A percentile compares a stretch with the other conserved stretches of the same genome.
Evolutionary conservation across 2,888 invertebrate species (phyloP).

Genomic region (Trachelus stipa): DNA sequence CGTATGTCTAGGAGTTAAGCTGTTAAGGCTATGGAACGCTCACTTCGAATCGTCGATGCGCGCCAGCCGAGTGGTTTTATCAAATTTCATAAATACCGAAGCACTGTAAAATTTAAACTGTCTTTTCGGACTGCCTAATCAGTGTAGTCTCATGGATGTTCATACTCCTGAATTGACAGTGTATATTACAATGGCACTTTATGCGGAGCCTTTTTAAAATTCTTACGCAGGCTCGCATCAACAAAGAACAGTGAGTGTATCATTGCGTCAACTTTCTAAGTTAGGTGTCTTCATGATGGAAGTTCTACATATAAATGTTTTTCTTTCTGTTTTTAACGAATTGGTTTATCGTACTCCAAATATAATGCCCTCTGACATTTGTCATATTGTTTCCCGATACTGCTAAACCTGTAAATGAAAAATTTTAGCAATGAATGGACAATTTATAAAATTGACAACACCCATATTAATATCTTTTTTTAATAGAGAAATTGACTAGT

Average conservation of each 20-base stretch:
- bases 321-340: constrained; percentile 9
- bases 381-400: constrained; percentile 15
- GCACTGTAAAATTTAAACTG: background rate
- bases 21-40: constrained; percentile 54
- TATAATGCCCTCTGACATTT: constrained; percentile 10
- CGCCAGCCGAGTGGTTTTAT: constrained; percentile 20
- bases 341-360: constrained; percentile 14
- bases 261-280: constrained; percentile 21
- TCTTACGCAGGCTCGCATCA: background rate
- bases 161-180: background rate
- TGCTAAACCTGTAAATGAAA: background rate
- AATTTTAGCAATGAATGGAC: background rate
- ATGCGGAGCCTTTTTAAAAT: background rate
- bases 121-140: background rate
- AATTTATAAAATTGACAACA: background rate
- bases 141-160: background rate
- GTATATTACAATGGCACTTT: background rate
- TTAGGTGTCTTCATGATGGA: constrained; percentile 18
- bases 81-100: background rate
- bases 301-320: constrained; percentile 18
- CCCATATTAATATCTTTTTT: background rate
- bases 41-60: constrained; percentile 45
- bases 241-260: constrained; percentile 12
- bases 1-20: constrained; percentile 60
- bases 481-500: background rate